These are phyloP conservation scores for Beroe ovata DNA, from an alignment of 37 sponge, comb jelly and placozoan species.

Conservation along the genomic window DNA sequence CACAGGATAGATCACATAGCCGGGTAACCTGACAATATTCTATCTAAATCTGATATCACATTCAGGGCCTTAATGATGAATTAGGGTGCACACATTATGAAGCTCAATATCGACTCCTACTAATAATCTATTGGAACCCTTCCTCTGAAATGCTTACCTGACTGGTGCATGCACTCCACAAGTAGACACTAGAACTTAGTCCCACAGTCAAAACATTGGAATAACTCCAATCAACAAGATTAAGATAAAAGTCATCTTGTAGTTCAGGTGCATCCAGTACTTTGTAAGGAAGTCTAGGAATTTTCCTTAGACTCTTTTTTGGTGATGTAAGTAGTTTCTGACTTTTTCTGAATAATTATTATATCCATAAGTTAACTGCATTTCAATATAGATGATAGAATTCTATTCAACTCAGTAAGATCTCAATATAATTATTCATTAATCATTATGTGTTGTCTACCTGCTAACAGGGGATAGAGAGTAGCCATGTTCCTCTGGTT, in stretches of 20 bases:
- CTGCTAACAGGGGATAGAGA: slow-evolving; percentile 65
- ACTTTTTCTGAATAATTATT: slow-evolving; percentile 34
- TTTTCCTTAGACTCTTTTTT: slow-evolving; percentile 65
- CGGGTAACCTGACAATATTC: slow-evolving; percentile 66
- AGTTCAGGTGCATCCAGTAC: slow-evolving; percentile 72
- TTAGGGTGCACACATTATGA: too few species aligned
- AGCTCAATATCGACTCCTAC: too few species aligned
- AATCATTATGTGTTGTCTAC: neutral
- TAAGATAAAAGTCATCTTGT: slow-evolving; percentile 72
- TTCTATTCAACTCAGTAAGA: too few species aligned
- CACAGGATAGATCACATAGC: slow-evolving; percentile 66
- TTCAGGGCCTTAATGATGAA: neutral
- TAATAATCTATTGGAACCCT: too few species aligned
- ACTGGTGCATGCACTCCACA: slow-evolving; percentile 70
- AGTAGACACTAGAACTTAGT: slow-evolving; percentile 68
- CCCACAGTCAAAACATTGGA: slow-evolving; percentile 69
- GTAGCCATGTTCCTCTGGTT: slow-evolving; percentile 54
- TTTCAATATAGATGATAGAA: too few species aligned
- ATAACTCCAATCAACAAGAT: slow-evolving; percentile 70
- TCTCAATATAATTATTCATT: too few species aligned
- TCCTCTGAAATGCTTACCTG: slow-evolving; percentile 68
- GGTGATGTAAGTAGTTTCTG: slow-evolving; percentile 62
- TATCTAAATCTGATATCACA: neutral
- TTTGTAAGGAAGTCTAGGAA: slow-evolving; percentile 69
- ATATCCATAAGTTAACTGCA: too few species aligned